These are phyloP conservation scores for Eupithecia dodoneata DNA, from an alignment of 2,888 invertebrate species.

Conservation along the genomic window DNA sequence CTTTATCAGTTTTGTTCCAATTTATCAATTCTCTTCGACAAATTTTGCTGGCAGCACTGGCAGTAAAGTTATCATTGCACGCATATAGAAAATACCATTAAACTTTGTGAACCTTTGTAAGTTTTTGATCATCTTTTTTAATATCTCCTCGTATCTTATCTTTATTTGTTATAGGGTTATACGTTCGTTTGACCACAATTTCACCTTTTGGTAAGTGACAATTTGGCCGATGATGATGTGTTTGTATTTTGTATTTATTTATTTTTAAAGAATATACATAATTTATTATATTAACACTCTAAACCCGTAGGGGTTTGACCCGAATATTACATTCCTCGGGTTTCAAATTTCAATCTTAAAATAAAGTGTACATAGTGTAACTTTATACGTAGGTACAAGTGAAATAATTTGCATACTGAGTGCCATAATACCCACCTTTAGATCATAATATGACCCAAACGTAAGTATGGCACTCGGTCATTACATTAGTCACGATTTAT, in stretches of 20 bases:
- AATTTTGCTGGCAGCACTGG: conserved; percentile 9
- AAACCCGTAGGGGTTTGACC: no score
- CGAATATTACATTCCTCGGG: no score
- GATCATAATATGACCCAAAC: no score
- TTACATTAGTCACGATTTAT: not conserved
- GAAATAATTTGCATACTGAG: no score
- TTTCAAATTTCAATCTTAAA: no score
- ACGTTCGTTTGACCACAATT: not conserved
- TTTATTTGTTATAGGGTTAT: not conserved
- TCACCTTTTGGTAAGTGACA: not conserved
- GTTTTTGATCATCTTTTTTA: not conserved
- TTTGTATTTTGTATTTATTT: no score
- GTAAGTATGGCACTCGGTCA: no score
- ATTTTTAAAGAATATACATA: no score
- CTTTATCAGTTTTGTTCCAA: conserved; percentile 33
- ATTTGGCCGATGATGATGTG: not conserved
- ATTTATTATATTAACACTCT: no score
- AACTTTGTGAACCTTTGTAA: not conserved
- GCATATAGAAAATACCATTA: not conserved
- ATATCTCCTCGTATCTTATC: not conserved
- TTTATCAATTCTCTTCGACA: conserved; percentile 12
- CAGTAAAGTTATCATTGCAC: not conserved
- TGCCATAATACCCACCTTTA: no score
- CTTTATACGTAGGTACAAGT: no score
- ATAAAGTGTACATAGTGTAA: no score